Evolutionary conservation across 1,140 invertebrate genomes (phyloP).

Genomic region (Luehdorfia chinensis): DNA sequence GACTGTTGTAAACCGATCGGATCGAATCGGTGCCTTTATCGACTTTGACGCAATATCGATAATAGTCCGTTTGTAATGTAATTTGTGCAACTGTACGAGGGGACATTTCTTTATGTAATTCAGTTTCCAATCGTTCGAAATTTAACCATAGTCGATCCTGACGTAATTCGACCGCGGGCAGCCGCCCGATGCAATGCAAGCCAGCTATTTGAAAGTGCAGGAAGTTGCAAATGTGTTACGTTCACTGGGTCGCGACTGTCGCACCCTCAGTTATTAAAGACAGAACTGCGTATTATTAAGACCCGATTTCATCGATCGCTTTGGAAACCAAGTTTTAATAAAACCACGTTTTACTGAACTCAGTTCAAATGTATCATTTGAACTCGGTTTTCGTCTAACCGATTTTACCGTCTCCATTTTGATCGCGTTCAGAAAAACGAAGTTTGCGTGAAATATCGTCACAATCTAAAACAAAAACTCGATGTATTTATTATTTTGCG

Average conservation of each 20-base stretch:
- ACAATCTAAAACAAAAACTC: too few species aligned
- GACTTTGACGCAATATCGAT: conserved; percentile 6
- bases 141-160: conserved; percentile 6
- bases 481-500: too few species aligned
- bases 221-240: conserved; percentile 10
- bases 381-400: too few species aligned
- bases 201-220: conserved; percentile 2
- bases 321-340: too few species aligned
- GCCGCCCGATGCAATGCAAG: neutral
- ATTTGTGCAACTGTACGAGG: conserved; percentile 21
- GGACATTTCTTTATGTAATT: conserved; percentile 24
- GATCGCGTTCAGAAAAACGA: too few species aligned
- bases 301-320: too few species aligned
- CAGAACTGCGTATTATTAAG: neutral
- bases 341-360: too few species aligned
- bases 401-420: too few species aligned
- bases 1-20: too few species aligned
- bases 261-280: neutral
- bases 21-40: neutral
- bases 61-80: neutral
- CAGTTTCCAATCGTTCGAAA: conserved; percentile 16
- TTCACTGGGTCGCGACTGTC: neutral
- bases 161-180: conserved; percentile 1
- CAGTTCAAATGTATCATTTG: too few species aligned
- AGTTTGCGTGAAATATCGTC: too few species aligned